Conservation (phyloP, 2,797 vertebrate species). For the Miopithecus talapoin region DNA sequence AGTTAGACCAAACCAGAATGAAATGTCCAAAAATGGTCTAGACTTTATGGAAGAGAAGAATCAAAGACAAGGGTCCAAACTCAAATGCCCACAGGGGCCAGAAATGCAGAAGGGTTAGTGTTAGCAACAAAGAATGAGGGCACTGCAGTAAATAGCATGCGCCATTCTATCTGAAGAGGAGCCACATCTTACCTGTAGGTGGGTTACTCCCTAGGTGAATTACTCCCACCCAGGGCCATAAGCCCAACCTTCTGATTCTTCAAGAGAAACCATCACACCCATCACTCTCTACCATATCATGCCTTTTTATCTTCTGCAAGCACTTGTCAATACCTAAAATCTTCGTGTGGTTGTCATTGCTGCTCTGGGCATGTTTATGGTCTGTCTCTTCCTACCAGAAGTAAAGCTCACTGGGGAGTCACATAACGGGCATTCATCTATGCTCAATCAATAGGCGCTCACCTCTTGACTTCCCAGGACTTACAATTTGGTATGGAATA, state of each 20-base stretch:
- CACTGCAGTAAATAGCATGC: background rate
- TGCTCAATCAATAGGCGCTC: background rate
- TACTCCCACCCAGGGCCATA: background rate
- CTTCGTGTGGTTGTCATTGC: background rate
- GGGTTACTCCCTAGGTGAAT: background rate
- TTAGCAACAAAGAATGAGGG: background rate
- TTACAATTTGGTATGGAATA: background rate
- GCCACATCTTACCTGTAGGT: background rate
- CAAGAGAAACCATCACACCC: background rate
- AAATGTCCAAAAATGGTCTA: background rate
- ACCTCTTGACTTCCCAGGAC: background rate
- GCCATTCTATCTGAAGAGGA: background rate
- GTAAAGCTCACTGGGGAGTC: background rate
- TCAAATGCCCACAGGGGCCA: background rate
- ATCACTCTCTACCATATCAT: background rate
- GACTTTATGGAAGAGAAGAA: background rate
- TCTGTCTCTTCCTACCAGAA: background rate
- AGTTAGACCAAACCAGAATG: background rate
- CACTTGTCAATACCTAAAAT: background rate
- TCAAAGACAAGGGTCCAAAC: background rate
- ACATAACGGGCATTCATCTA: background rate
- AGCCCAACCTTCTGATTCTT: background rate
- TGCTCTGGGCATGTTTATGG: background rate
- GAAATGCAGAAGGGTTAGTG: background rate
- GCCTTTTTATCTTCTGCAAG: background rate